Percentiles rank a stretch among this genome's conserved stretches.
These are phyloP conservation scores for Eulemur rufifrons DNA, from an alignment of 2,113 vertebrate genomes.

Conservation along the genomic window DNA sequence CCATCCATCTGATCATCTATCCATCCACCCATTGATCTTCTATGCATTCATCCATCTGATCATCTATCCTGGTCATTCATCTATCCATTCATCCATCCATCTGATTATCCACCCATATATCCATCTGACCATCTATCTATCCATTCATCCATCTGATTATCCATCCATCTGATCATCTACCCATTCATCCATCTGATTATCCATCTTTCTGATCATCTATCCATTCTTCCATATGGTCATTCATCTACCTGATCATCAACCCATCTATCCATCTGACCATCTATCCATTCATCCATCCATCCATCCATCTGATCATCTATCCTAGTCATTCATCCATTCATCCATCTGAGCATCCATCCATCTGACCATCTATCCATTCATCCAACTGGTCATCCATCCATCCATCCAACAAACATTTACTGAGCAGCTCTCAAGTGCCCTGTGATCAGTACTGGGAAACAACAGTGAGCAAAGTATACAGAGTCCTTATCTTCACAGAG, in stretches of 20 bases:
- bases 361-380: too few species aligned
- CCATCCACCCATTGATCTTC: fast-evolving
- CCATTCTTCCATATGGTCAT: too few species aligned
- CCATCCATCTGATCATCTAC: neutral
- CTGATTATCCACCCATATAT: neutral
- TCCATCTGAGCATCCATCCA: neutral
- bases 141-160: fast-evolving
- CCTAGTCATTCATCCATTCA: neutral
- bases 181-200: fast-evolving
- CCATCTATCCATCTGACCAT: neutral
- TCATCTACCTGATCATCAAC: fast-evolving
- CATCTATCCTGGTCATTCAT: neutral
- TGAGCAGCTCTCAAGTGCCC: neutral
- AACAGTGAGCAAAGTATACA: neutral
- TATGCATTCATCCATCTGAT: fast-evolving
- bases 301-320: too few species aligned
- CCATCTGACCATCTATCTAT: too few species aligned
- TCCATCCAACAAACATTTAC: neutral
- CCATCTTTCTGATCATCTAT: fast-evolving
- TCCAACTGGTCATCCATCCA: too few species aligned
- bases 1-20: neutral
- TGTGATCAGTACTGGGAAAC: neutral
- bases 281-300: neutral
- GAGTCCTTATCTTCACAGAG: neutral
- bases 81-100: neutral